Conservation (phyloP, 2,797 vertebrate genomes). For the Tinamus major region DNA sequence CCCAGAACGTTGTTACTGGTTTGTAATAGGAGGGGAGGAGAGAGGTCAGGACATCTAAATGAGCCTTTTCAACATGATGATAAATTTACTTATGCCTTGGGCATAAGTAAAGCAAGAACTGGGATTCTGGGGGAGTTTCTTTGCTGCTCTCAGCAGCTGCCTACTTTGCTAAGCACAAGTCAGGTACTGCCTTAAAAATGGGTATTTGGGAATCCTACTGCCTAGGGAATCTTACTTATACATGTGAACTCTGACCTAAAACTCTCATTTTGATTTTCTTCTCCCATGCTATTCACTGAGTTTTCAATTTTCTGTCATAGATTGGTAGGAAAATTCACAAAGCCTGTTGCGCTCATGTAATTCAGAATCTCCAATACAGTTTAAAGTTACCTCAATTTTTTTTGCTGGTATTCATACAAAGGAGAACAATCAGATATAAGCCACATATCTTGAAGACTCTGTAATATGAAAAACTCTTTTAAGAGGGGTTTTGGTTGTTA, state of each 20-base stretch:
- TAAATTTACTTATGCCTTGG: not conserved
- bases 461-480: not conserved
- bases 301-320: not conserved
- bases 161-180: not conserved
- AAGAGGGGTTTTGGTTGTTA: not conserved
- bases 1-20: not conserved
- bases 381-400: constrained; percentile 1
- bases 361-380: not conserved
- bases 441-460: not conserved
- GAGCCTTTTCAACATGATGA: not conserved
- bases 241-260: not conserved
- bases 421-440: not conserved
- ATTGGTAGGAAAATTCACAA: not conserved
- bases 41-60: not conserved
- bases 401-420: not conserved
- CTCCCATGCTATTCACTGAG: not conserved
- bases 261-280: not conserved
- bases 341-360: not conserved
- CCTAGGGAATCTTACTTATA: not conserved
- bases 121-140: not conserved
- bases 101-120: not conserved
- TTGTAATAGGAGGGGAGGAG: not conserved
- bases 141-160: not conserved
- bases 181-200: not conserved
- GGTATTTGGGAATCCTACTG: not conserved